Evolutionary conservation across 2,113 vertebrate genomes (phyloP), one percentile per base, ranked within the genome.

Genomic region (Blennius ocellaris): DNA sequence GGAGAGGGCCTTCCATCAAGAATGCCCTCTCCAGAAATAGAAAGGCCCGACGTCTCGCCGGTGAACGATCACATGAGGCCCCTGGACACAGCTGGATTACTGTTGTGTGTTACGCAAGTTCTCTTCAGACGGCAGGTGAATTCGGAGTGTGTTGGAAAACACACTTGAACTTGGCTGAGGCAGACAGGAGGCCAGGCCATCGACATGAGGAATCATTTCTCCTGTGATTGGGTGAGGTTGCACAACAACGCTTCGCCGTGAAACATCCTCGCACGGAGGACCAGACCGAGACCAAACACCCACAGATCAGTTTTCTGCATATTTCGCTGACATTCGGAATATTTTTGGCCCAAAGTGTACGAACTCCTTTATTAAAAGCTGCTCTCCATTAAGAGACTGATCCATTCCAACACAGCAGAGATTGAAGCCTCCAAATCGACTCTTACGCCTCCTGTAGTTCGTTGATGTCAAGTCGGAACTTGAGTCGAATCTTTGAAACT

Each of bases 11-110:
- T 73, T 81, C 83, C 56, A 80, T 78, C 74, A 84, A 85, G 85
- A 88, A 83, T 64, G 77, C 72, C 64, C 67, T 3, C 14, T 56
- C 73, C 79, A 76, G 84, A 90, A 91, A 91, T 90, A 87, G 87
- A 79, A 86, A 72, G 63, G 79, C 62, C 40, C 55, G 53, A 65
- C 76, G 70, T 88, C 83, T 86, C 49, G 60, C 75, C 79, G 88
- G 81, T 9, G 55, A 66, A 65, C 67, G 80, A 76, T 90, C 80
- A 82, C 81, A 85, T 54, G 63, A 80, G 47, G 4, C 83, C 58
- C 38, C 54, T 10, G 11, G 67, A 79, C 66, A 45, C 58, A 81
- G 86, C 76, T 62, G 70, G 66, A 89, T 85, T 50, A 6, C 44
- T 58, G 48, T 78, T 68, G 56, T 14, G 6, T 38, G 65, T 86